Evolutionary conservation across 2,113 vertebrate genomes (phyloP).

Genomic region (Mirounga angustirostris): DNA sequence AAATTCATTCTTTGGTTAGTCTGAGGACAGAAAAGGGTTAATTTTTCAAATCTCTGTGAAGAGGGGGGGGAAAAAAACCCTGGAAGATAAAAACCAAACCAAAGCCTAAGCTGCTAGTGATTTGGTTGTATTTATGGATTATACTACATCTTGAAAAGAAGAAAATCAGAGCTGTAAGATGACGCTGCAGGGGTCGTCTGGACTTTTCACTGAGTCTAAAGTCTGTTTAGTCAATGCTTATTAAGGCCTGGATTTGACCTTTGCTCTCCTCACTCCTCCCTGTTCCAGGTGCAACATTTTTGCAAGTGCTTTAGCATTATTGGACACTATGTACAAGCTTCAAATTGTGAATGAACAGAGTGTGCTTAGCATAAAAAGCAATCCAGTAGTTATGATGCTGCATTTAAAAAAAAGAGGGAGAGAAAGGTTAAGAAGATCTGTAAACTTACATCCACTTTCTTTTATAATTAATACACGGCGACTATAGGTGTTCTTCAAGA

Average conservation of each 20-base stretch:
- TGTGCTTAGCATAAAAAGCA: not conserved
- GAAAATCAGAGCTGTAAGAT: constrained; percentile 89
- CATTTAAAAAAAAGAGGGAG: not conserved
- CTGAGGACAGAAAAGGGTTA: constrained; percentile 88
- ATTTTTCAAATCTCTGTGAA: constrained; percentile 90
- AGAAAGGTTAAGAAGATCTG: not conserved
- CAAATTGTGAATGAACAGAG: constrained; percentile 56
- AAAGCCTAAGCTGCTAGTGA: constrained; percentile 90
- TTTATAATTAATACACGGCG: constrained; percentile 52
- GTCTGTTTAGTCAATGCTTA: constrained; percentile 90
- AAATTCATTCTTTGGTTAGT: constrained; percentile 59
- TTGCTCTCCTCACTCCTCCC: constrained; percentile 90
- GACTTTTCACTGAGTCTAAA: constrained; percentile 89
- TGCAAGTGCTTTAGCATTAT: constrained; percentile 74
- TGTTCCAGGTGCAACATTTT: constrained; percentile 93
- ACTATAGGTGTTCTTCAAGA: not conserved
- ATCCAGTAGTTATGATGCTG: not conserved
- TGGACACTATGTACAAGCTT: constrained; percentile 75
- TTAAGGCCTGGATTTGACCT: constrained; percentile 88
- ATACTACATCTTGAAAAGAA: constrained; percentile 87
- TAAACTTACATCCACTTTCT: not conserved
- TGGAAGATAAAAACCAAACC: constrained; percentile 81
- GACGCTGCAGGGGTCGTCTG: constrained; percentile 92
- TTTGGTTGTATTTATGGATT: constrained; percentile 94
- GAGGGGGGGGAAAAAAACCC: constrained; percentile 70